Conservation (phyloP, 2,113 vertebrate species). For the Sapajus apella region DNA sequence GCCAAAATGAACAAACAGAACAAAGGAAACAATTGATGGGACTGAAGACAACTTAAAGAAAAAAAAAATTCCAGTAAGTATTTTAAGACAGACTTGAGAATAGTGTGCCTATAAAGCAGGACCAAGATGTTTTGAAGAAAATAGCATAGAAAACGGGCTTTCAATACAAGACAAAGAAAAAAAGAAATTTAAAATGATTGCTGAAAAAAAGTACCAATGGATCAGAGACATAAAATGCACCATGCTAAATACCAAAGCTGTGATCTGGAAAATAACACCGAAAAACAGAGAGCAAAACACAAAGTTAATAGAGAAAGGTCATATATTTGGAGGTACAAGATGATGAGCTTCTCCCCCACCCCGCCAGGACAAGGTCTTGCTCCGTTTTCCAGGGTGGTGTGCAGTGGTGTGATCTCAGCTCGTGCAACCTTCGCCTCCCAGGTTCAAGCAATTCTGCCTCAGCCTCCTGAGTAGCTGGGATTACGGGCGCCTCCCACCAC, state of each 20-base stretch:
- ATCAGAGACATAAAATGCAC: not conserved
- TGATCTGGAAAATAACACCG: not conserved
- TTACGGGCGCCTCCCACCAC: too few species aligned
- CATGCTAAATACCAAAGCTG: not conserved
- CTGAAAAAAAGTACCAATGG: not conserved
- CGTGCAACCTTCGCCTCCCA: too few species aligned
- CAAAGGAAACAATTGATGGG: not conserved
- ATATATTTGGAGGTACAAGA: accelerated
- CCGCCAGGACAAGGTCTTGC: too few species aligned
- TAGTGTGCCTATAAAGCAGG: not conserved
- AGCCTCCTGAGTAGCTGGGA: too few species aligned
- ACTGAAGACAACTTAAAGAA: not conserved
- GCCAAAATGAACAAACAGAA: not conserved
- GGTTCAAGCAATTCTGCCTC: too few species aligned
- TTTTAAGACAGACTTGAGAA: not conserved
- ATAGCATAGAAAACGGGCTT: not conserved
- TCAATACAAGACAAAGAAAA: not conserved
- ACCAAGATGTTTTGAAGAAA: not conserved
- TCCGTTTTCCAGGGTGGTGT: too few species aligned
- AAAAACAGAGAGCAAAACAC: not conserved
- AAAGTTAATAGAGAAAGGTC: not conserved
- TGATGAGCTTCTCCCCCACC: not conserved
- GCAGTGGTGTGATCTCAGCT: too few species aligned
- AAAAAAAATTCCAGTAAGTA: not conserved
- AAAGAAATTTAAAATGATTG: not conserved